Base-by-base conservation (phyloP, 1,140 invertebrate genomes). In the Aporrectodea caliginosa region DNA sequence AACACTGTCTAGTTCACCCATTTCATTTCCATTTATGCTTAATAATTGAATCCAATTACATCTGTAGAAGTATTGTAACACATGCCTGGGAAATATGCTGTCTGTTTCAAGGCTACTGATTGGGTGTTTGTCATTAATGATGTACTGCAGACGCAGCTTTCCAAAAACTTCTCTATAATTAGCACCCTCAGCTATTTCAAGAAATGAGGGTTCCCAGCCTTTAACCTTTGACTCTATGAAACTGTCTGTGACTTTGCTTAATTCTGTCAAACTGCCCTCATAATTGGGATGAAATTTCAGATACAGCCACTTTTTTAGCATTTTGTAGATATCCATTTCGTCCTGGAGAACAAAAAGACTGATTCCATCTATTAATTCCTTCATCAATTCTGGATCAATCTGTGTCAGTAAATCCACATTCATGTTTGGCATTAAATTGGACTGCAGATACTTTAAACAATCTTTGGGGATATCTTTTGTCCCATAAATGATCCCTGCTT, bases 271-370 rank as follows among this genome's bases (percentile, higher is more conserved):
- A 78, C 79, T 81, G 34, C 86, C 86, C 32, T 85, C 81, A 82
- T 83, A 87, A 14, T 74, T 79, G 14, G 86, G 84, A 81, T 89
- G 84, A 71, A 89, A 77, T 75, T 88, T 85, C 29, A 92, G 81
- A 80, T 90, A 92, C 79, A 91, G 88, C 93, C 93, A 94, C 35
- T 90, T 90, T 74, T 79, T 72, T 22, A 94, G 85, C 85, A 94
- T 87, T 79, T 92, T 91, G 83, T 94, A 94, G 35, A 94, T 87
- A 68, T 93, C 93, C 85, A 93, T 93, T 88, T 95, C 93, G 1
- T 93, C 94, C 86, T 94, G 93, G 87, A 94, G 91, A 0, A 93
- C 93, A 83, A 92, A 92, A 43, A 95, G 88, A 80, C 92, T 90
- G 1, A 91, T 90, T 86, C 92, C 91, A 1, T 87, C 85, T 1